Evolutionary conservation across 2,797 vertebrate species (phyloP).

Genomic region (Siniperca undulata): DNA sequence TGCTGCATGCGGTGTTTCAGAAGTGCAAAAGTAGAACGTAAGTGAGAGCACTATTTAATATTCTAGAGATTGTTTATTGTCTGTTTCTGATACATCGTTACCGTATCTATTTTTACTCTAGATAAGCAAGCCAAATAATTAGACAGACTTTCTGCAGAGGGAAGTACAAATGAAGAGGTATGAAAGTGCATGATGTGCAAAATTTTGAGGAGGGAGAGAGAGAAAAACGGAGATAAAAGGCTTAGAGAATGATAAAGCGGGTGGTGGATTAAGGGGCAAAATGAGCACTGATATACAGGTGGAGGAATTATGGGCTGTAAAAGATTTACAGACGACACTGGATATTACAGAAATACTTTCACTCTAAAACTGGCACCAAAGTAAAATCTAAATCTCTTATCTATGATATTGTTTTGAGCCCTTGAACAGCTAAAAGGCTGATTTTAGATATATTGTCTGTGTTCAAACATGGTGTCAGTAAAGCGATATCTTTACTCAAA

Average conservation of each 20-base stretch:
- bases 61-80: constrained; percentile 20
- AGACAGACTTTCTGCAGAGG: constrained; percentile 20
- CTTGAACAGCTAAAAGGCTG: not conserved
- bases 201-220: constrained; percentile 17
- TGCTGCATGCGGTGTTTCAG: constrained; percentile 8
- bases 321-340: constrained; percentile 18
- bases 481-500: not conserved
- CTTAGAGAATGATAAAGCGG: constrained; percentile 40
- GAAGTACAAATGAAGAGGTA: constrained; percentile 16
- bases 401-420: not conserved
- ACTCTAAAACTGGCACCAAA: not conserved
- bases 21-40: not conserved
- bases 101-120: constrained; percentile 42
- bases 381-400: not conserved
- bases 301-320: not conserved
- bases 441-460: not conserved
- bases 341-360: not conserved
- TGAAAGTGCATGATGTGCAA: constrained; percentile 34
- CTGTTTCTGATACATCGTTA: constrained; percentile 13
- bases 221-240: constrained; percentile 28
- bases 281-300: constrained; percentile 12
- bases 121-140: constrained; percentile 56
- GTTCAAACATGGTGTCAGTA: not conserved
- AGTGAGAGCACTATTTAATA: constrained; percentile 5
- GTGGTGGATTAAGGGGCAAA: constrained; percentile 21